Evolutionary conservation across 2,797 vertebrate species (phyloP).

Genomic region (Merluccius polli): DNA sequence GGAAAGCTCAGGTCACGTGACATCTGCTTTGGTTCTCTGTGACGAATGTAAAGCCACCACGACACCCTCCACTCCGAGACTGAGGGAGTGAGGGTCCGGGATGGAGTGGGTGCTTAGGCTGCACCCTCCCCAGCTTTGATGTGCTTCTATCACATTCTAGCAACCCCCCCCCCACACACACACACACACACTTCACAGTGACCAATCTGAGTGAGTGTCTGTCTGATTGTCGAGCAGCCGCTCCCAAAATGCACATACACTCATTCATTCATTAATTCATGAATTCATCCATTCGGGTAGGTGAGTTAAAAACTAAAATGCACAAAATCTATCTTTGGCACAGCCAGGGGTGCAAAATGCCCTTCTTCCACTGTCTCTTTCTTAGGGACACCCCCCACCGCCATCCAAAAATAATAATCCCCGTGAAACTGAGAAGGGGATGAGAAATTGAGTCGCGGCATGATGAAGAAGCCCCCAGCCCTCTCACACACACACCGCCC

Average conservation of each 20-base stretch:
- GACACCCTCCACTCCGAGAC: background rate
- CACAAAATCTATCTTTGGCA: background rate
- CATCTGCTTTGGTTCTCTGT: background rate
- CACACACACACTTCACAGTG: background rate
- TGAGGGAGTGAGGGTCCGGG: too few species aligned
- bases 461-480: background rate
- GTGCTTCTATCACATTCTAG: background rate
- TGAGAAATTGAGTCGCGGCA: background rate
- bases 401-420: background rate
- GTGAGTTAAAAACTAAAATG: too few species aligned
- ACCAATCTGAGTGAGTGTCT: too few species aligned
- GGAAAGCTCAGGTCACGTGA: background rate
- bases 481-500: background rate
- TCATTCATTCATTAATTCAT: too few species aligned
- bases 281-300: too few species aligned
- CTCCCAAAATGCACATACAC: too few species aligned
- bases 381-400: background rate
- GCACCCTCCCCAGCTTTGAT: slow-evolving; percentile 2
- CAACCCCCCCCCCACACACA: background rate
- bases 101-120: background rate
- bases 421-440: background rate
- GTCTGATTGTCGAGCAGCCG: too few species aligned
- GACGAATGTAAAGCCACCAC: background rate
- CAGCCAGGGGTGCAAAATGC: background rate
- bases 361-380: background rate